These are phyloP conservation scores for Apodemia mormo DNA, from an alignment of 2,888 invertebrate genomes.

Conservation along the genomic window DNA sequence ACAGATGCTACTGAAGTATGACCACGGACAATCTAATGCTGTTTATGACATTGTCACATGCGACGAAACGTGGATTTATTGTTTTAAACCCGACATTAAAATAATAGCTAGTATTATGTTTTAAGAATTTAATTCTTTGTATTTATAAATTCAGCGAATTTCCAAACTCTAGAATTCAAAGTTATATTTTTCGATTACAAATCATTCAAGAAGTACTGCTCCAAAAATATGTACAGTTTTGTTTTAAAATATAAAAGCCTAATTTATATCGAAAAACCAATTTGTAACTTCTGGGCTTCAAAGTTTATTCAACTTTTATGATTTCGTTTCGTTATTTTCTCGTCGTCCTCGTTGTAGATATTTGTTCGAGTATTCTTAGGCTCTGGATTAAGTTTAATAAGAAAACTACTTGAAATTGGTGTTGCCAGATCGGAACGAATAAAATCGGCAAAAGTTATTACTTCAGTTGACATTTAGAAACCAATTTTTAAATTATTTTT, in stretches of 20 bases:
- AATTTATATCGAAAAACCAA: background rate
- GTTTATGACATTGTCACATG: too few species aligned
- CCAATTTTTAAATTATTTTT: too few species aligned
- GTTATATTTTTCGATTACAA: background rate
- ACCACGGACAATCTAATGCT: too few species aligned
- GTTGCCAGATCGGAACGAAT: background rate
- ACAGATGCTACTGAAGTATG: too few species aligned
- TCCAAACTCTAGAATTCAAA: too few species aligned
- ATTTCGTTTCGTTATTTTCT: constrained; percentile 14
- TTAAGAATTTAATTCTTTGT: too few species aligned
- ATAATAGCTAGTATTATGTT: too few species aligned
- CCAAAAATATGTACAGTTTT: background rate
- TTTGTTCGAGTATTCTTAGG: background rate
- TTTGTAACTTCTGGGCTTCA: constrained; percentile 3
- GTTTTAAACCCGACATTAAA: too few species aligned
- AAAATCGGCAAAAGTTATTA: too few species aligned
- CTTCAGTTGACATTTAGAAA: too few species aligned
- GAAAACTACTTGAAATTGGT: constrained; percentile 4
- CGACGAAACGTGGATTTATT: too few species aligned
- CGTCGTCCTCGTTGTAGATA: background rate
- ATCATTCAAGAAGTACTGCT: background rate
- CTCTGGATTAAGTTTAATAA: constrained; percentile 2
- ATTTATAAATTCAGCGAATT: too few species aligned
- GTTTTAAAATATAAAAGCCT: background rate
- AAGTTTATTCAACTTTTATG: constrained; percentile 12